Conservation (phyloP, 2,888 invertebrate species). For the Erpobdella octoculata region DNA sequence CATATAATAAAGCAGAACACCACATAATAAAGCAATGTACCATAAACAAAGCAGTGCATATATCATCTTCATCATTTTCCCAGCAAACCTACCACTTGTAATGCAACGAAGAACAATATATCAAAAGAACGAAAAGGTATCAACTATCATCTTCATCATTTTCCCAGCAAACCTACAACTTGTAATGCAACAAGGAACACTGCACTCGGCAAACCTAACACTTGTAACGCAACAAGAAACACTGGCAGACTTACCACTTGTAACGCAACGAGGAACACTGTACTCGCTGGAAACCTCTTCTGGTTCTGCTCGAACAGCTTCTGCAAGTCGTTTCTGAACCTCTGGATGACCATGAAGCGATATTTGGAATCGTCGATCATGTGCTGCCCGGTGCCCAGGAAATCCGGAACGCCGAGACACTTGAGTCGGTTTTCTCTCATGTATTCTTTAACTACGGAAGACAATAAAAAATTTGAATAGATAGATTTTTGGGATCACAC, state of each 20-base stretch:
- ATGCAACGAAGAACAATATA: too few species aligned
- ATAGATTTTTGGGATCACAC: too few species aligned
- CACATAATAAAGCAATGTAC: too few species aligned
- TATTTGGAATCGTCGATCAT: slow-evolving; percentile 66
- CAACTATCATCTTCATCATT: too few species aligned
- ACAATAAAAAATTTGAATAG: not conserved
- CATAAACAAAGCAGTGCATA: too few species aligned
- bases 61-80: too few species aligned
- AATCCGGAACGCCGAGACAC: slow-evolving; percentile 76
- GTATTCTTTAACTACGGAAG: slow-evolving; percentile 64
- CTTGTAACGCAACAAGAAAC: slow-evolving; percentile 70
- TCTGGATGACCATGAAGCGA: slow-evolving; percentile 85
- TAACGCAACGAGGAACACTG: slow-evolving; percentile 69
- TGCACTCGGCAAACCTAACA: slow-evolving; percentile 50
- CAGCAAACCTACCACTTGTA: too few species aligned
- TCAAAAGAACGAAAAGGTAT: too few species aligned
- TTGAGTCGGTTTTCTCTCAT: slow-evolving; percentile 60
- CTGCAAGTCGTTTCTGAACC: slow-evolving; percentile 76
- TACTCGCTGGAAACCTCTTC: slow-evolving; percentile 66
- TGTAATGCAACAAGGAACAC: not conserved
- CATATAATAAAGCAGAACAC: too few species aligned
- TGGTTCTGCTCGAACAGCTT: slow-evolving; percentile 63
- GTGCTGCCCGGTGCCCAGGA: slow-evolving; percentile 80
- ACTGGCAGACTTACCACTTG: slow-evolving; percentile 74
- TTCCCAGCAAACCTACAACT: not conserved